Conservation (phyloP, 1,140 invertebrate species). For the Marisa cornuarietis region DNA sequence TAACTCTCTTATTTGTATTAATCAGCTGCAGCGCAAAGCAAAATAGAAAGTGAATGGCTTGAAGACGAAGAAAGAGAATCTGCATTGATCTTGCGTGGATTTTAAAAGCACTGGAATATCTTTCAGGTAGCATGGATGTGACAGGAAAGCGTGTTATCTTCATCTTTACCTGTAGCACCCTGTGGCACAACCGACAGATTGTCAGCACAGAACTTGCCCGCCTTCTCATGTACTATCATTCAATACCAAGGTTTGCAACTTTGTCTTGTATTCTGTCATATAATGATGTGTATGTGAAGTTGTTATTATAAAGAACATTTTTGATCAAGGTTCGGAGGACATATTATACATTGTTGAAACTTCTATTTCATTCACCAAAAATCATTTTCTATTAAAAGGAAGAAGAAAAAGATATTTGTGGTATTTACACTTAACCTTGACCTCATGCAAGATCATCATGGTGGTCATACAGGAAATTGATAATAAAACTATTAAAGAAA, state of each 20-base stretch:
- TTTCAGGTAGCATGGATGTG: conserved; percentile 54
- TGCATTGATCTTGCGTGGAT: background rate
- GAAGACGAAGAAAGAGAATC: background rate
- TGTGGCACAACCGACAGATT: conserved; percentile 51
- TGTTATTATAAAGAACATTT: too few relatives aligned
- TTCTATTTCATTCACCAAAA: too few relatives aligned
- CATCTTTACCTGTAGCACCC: conserved; percentile 48
- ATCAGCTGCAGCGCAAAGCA: background rate
- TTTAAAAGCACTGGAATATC: background rate
- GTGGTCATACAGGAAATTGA: too few relatives aligned
- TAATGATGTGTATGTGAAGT: too few relatives aligned
- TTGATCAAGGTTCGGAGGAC: too few relatives aligned
- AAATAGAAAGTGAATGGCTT: background rate
- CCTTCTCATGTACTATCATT: conserved; percentile 57
- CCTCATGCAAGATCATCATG: too few relatives aligned
- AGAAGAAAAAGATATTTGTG: too few relatives aligned
- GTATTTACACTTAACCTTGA: too few relatives aligned
- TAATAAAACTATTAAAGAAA: too few relatives aligned
- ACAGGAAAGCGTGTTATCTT: conserved; percentile 49
- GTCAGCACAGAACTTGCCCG: conserved; percentile 50
- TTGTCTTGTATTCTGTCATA: conserved; percentile 11
- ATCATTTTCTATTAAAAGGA: too few relatives aligned
- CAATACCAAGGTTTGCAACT: conserved; percentile 49
- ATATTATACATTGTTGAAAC: too few relatives aligned
- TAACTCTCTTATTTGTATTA: background rate